phyloP scores from a whole-genome alignment of 2,888 invertebrate species.

The Zaprionus obscuricornis region DNA sequence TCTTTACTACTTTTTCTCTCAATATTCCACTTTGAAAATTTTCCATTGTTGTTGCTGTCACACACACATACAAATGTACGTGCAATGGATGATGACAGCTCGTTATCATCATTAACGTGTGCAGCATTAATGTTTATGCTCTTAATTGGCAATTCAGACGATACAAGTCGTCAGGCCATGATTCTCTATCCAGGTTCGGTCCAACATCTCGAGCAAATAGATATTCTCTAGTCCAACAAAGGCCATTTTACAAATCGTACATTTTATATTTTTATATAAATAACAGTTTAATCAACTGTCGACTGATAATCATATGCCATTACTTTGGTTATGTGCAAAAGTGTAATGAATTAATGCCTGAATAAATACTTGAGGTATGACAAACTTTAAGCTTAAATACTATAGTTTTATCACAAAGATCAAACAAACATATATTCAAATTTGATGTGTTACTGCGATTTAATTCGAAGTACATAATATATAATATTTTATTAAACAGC shows the following conservation, averaged over 20 bases:
- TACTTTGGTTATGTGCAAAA: no score
- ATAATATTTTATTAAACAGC: no score
- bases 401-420: no score
- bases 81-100: constrained; percentile 64
- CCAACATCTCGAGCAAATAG: neutral
- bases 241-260: constrained; percentile 28
- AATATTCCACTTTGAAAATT: constrained; percentile 1
- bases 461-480: no score
- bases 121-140: constrained; percentile 68
- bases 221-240: constrained; percentile 44
- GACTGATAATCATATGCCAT: neutral
- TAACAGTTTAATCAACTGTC: constrained; percentile 1
- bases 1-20: neutral
- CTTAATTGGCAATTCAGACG: constrained; percentile 71
- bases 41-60: constrained; percentile 49
- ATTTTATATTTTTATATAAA: constrained; percentile 67
- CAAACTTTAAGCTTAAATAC: no score
- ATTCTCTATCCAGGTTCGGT: constrained; percentile 1
- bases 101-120: constrained; percentile 73
- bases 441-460: no score
- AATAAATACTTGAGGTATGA: no score
- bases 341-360: no score
- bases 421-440: no score
- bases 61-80: constrained; percentile 49
- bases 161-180: constrained; percentile 39